Evolutionary conservation across 2,113 vertebrate species (phyloP), one percentile per base, ranked within the genome.

Genomic region (Triplophysa rosa): DNA sequence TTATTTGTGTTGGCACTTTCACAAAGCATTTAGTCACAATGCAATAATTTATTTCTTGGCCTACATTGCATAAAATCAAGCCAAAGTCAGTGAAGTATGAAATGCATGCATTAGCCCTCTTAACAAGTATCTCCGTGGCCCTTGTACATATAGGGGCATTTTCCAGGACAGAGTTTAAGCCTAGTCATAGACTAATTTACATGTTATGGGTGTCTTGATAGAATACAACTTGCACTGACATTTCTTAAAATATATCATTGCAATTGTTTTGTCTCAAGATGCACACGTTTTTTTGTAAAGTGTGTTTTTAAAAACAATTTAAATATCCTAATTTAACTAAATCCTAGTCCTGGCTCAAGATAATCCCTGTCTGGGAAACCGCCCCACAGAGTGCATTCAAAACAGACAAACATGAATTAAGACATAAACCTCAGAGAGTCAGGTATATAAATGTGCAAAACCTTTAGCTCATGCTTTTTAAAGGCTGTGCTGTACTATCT

Each of bases 21-120:
- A 71, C 26, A 42, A 67, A 13, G 42, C 67, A 80, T 80, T 78
- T 78, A 24, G 29, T 61, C 75, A 81, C 75, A 81, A 72, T 81
- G 54, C 67, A 80, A 45, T 67, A 83, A 49, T 42, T 19, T 61
- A 40, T 54, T 59, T 64, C 61, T 54, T 70, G 14, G 52, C 40
- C 5, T 58, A 42, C 26, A 63, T 26, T 42, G 26, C 7, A 16
- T 29, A 26, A 71, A 59, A 61, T 37, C 71, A 63, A 72, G 62
- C 17, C 54, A 54, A 77, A 66, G 47, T 40, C n/a, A 52, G 54
- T 40, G 8, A 80, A 10, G 52, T n/a, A 62, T 63, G 71, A 63
- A 47, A 10, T 59, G 42, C 83, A 84, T 84, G 83, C 83, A 70
- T 21, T 63, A 78, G 54, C 37, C 19, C 23, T 69, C 62, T 10